These are phyloP conservation scores for Ammodytes dubius DNA, from an alignment of 2,113 vertebrate species.

Conservation along the genomic window DNA sequence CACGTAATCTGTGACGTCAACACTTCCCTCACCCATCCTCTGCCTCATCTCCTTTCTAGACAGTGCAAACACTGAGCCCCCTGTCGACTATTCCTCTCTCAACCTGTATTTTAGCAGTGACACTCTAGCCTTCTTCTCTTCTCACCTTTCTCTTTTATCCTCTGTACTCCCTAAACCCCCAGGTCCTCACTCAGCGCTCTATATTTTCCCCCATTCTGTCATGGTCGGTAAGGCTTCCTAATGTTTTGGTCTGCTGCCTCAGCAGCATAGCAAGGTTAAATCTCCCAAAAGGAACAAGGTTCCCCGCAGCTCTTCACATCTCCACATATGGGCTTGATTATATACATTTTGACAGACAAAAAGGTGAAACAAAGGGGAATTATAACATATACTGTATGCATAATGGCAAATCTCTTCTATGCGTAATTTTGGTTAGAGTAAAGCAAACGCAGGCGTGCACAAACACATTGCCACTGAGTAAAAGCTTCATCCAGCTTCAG, in stretches of 20 bases:
- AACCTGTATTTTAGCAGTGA: slow-evolving; percentile 1
- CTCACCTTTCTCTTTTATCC: not conserved
- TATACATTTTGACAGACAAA: slow-evolving; percentile 50
- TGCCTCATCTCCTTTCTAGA: slow-evolving; percentile 3
- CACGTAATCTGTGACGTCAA: slow-evolving; percentile 52
- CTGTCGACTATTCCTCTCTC: slow-evolving; percentile 7
- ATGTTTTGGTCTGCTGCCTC: slow-evolving; percentile 70
- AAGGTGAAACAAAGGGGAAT: slow-evolving; percentile 2
- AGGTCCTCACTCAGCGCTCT: slow-evolving; percentile 12
- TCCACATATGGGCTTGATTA: slow-evolving; percentile 63
- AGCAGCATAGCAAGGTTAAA: slow-evolving; percentile 77
- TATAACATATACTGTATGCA: not conserved
- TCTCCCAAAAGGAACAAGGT: slow-evolving; percentile 50
- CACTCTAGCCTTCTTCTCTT: not conserved
- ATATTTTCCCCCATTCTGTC: slow-evolving; percentile 11
- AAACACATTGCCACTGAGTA: too few relatives aligned
- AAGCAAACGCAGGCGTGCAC: not conserved
- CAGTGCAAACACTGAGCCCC: slow-evolving; percentile 29
- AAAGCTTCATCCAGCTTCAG: not conserved
- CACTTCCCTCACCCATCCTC: slow-evolving; percentile 24
- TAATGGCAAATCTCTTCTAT: not conserved
- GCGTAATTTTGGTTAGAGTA: not conserved
- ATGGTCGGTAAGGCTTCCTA: slow-evolving; percentile 30
- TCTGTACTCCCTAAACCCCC: slow-evolving; percentile 12
- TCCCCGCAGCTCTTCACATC: slow-evolving; percentile 46